Conservation (phyloP, 2,888 invertebrate genomes). For the Anagyrus pseudococci region DNA sequence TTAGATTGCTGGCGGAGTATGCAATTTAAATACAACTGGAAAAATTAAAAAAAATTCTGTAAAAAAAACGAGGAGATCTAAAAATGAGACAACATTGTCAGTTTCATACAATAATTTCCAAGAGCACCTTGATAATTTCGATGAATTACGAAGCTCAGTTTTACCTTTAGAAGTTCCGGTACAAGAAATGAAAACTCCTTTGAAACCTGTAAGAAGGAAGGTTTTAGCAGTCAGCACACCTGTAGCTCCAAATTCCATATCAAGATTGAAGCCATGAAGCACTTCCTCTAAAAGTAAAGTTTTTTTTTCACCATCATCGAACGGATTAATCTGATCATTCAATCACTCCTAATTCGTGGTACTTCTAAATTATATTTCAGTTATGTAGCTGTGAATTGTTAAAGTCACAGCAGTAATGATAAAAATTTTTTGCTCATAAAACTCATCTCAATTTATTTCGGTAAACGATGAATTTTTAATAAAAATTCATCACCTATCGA, state of each 20-base stretch:
- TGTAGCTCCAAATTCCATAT: constrained; percentile 10
- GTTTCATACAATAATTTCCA: constrained; percentile 58
- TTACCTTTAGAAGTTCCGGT: constrained; percentile 53
- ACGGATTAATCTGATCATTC: no score
- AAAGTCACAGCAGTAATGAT: no score
- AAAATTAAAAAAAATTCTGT: constrained; percentile 3
- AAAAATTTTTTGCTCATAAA: no score
- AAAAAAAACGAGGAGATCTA: constrained; percentile 30
- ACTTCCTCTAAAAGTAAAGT: no score
- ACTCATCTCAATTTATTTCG: no score
- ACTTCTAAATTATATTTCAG: no score
- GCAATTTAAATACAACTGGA: constrained; percentile 20
- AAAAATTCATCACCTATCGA: no score
- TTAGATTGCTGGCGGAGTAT: constrained; percentile 14
- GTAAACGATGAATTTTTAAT: no score
- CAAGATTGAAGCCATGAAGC: no score
- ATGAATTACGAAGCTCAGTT: constrained; percentile 67
- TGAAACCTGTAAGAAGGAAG: constrained; percentile 53
- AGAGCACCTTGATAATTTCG: constrained; percentile 64
- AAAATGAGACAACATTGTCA: constrained; percentile 32
- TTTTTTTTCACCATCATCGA: no score
- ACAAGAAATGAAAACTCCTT: constrained; percentile 48
- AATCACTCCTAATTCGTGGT: no score
- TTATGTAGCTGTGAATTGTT: no score
- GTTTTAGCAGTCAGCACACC: constrained; percentile 41